phyloP scores from a whole-genome alignment of 2,888 invertebrate genomes.

The Cremastobaeus sp. region DNA sequence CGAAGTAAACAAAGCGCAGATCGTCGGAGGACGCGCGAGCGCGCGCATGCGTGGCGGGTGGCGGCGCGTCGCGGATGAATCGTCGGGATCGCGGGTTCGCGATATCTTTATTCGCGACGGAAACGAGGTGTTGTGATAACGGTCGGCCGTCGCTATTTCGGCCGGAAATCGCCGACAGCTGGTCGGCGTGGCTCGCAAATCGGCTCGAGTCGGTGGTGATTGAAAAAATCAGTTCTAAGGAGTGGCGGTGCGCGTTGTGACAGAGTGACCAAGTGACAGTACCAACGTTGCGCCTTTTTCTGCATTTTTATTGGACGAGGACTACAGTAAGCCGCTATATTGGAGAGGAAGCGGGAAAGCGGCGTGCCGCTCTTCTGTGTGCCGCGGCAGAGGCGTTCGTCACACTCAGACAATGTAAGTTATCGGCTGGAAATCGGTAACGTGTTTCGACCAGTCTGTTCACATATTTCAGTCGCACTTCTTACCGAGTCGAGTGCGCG shows the following conservation, averaged over 20 bases:
- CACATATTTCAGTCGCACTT: too few relatives aligned
- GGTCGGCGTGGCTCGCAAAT: too few relatives aligned
- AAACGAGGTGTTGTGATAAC: constrained; percentile 31
- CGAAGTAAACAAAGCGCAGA: constrained; percentile 51
- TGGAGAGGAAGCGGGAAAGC: constrained; percentile 78
- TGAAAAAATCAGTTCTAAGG: too few relatives aligned
- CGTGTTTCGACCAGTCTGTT: constrained; percentile 5
- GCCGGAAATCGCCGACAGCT: too few relatives aligned
- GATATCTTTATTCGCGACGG: constrained; percentile 22
- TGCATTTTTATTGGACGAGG: constrained; percentile 34
- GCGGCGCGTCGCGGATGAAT: constrained; percentile 35
- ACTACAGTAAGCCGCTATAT: constrained; percentile 75
- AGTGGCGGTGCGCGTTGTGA: too few relatives aligned
- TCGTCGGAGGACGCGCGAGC: constrained; percentile 31
- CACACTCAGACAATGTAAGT: constrained; percentile 81
- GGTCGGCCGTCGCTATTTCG: too few relatives aligned
- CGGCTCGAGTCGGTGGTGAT: too few relatives aligned
- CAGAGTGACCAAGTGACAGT: constrained; percentile 19
- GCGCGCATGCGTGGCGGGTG: constrained; percentile 37
- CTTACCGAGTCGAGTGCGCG: too few relatives aligned
- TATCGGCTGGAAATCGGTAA: neutral
- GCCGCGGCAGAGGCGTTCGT: constrained; percentile 82
- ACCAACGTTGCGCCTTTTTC: constrained; percentile 21
- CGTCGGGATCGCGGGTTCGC: constrained; percentile 8
- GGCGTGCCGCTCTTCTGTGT: constrained; percentile 82